These are phyloP conservation scores for Sarcophaga carnaria DNA, from an alignment of 2,888 invertebrate species.

Conservation along the genomic window DNA sequence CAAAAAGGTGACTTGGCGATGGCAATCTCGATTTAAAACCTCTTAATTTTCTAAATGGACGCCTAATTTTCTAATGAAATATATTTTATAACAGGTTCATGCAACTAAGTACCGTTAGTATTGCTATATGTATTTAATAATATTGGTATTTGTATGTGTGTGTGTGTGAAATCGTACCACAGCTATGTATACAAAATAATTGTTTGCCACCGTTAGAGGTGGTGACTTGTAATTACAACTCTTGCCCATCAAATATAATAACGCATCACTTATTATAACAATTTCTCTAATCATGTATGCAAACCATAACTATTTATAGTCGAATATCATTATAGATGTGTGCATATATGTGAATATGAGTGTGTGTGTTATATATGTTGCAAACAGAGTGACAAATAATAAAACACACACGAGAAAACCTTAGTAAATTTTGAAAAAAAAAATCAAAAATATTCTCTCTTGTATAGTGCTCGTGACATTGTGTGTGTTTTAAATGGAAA, in stretches of 20 bases:
- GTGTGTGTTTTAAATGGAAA: too few species aligned
- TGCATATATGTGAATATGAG: background rate
- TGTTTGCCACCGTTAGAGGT: conserved; percentile 48
- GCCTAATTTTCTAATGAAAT: conserved; percentile 33
- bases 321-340: background rate
- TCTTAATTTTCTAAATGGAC: conserved; percentile 11
- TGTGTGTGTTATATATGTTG: background rate
- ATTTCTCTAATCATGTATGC: conserved; percentile 39
- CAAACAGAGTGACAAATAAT: background rate
- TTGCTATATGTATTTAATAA: background rate
- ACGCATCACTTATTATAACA: conserved; percentile 45
- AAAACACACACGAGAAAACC: too few species aligned
- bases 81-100: background rate
- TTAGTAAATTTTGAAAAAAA: too few species aligned
- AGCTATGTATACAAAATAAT: conserved; percentile 39
- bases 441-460: too few species aligned
- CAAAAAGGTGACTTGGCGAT: conserved; percentile 15
- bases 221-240: conserved; percentile 50
- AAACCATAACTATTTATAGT: conserved; percentile 19
- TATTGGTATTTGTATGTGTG: background rate
- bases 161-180: background rate
- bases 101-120: background rate
- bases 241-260: conserved; percentile 40
- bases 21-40: background rate
- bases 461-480: too few species aligned